Evolutionary conservation across 2,888 invertebrate species (phyloP), one percentile per base, ranked within the genome.

Genomic region (Dinocampus coccinellae): DNA sequence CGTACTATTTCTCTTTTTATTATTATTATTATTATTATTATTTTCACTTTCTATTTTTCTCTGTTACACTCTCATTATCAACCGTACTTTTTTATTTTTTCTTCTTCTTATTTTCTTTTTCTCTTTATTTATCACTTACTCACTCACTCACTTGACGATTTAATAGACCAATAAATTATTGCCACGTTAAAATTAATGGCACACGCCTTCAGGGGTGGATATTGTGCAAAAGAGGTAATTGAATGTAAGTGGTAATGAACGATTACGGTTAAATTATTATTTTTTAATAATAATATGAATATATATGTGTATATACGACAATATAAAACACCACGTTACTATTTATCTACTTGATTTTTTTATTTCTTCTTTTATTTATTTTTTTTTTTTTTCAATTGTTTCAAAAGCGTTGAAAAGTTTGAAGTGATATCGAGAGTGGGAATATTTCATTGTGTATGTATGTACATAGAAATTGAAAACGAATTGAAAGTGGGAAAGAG

Each of bases 141-240:
- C 39, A 3, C 3, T 39, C n/a, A 13, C n/a, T 13, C n/a, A 2
- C 39, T 13, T n/a, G 39, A 39, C 58, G 26, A 58, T 33, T 58
- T 58, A 58, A 58, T 58, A n/a, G 58, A 58, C 58, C 29, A 58
- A 58, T 58, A 58, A 58, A 58, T 58, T 58, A 58, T 58, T 58
- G 58, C 29, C 26, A 33, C 33, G 33, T 58, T 58, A 58, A 58
- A 58, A 58, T 58, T 58, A 58, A 58, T 33, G 33, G 58, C 33
- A 33, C 29, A 58, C 58, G 58, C 58, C 58, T 58, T n/a, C 58
- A 20, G 58, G 58, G 16, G 16, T n/a, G n/a, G n/a, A 58, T 58
- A 33, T 39, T 39, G 39, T 3, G 39, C 10, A 26, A 58, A 58
- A 16, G 58, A 26, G 29, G n/a, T 24, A 58, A 58, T 58, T 58